phyloP scores from a whole-genome alignment of 1,140 invertebrate genomes.

The Tribolium castaneum region DNA sequence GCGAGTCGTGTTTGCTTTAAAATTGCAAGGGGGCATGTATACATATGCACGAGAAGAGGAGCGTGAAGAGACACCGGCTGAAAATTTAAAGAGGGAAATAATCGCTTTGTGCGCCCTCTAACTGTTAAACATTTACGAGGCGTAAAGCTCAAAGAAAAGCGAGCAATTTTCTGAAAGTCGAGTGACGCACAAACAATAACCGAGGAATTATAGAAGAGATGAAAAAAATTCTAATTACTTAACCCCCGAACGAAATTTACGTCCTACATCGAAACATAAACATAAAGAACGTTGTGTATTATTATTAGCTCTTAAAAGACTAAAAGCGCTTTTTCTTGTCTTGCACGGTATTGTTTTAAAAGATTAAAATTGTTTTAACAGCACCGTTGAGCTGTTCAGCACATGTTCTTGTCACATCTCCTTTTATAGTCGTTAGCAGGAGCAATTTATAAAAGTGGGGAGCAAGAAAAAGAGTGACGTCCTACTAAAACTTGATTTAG shows the following conservation, averaged over 20 bases:
- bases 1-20: conserved; percentile 10
- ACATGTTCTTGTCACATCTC: conserved; percentile 37
- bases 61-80: background rate
- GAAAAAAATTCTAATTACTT: conserved; percentile 27
- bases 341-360: conserved; percentile 16
- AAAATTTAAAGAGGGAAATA: conserved; percentile 26
- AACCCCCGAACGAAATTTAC: conserved; percentile 20
- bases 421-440: conserved; percentile 36
- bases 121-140: conserved; percentile 18
- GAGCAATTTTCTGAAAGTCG: background rate
- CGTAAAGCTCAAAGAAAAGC: conserved; percentile 30
- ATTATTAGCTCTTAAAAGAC: conserved; percentile 36
- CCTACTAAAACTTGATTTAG: conserved; percentile 22
- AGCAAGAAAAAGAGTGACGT: background rate
- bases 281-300: conserved; percentile 32
- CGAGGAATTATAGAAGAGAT: conserved; percentile 1
- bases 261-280: conserved; percentile 7
- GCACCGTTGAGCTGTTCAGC: conserved; percentile 11
- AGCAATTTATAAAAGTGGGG: conserved; percentile 18
- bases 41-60: background rate
- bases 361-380: conserved; percentile 40
- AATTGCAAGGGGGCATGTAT: conserved; percentile 1
- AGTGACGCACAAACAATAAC: conserved; percentile 14
- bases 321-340: conserved; percentile 8
- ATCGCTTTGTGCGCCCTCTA: conserved; percentile 2